These are phyloP conservation scores for Myotis brandtii DNA, from an alignment of 2,113 vertebrate genomes.

Conservation along the genomic window DNA sequence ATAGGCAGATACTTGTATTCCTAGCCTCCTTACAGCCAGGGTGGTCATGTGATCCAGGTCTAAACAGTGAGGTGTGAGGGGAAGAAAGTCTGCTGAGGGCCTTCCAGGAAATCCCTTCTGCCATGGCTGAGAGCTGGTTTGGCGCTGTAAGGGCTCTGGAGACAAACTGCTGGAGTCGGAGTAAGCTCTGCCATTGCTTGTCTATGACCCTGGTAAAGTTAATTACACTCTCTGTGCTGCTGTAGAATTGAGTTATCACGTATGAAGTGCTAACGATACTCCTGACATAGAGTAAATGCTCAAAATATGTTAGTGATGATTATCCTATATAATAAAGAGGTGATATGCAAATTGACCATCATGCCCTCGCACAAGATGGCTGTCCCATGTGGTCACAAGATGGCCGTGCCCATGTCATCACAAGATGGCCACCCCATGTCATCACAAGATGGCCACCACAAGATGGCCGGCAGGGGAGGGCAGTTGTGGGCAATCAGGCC, in stretches of 20 bases:
- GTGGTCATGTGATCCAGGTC: neutral
- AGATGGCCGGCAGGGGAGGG: too few species aligned
- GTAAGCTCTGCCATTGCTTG: neutral
- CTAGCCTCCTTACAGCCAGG: neutral
- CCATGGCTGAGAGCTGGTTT: neutral
- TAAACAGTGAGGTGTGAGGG: neutral
- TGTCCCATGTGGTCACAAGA: too few species aligned
- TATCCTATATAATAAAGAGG: neutral
- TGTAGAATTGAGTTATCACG: neutral
- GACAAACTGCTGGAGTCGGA: neutral
- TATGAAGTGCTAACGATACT: neutral
- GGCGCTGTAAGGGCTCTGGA: neutral
- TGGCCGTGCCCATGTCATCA: too few species aligned
- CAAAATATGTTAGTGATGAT: neutral
- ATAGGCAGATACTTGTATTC: conserved; percentile 15
- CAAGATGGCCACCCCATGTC: too few species aligned
- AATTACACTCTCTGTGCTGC: neutral
- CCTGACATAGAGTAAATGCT: neutral
- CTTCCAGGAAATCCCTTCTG: conserved; percentile 16
- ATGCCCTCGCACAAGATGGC: too few species aligned
- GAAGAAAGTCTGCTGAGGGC: neutral
- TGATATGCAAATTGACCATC: too few species aligned
- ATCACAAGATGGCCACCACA: too few species aligned
- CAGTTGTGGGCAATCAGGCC: too few species aligned
- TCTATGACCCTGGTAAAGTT: conserved; percentile 16